phyloP scores from a whole-genome alignment of 2,797 vertebrate genomes.

The Thalassophryne amazonica region DNA sequence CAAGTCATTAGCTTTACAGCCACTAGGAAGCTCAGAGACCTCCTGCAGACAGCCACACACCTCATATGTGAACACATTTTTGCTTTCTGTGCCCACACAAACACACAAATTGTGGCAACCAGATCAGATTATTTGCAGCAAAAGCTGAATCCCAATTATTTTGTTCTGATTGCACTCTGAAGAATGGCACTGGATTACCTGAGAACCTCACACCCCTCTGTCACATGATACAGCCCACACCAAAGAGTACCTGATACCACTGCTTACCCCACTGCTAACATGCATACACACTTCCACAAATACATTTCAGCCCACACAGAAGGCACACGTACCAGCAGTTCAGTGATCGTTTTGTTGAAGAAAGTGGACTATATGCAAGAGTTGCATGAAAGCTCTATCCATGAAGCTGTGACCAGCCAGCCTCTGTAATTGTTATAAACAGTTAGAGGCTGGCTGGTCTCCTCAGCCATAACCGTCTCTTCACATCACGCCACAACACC shows the following conservation, averaged over 20 bases:
- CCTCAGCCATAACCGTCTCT: constrained; percentile 33
- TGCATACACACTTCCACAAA: background rate
- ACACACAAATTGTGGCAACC: too few relatives aligned
- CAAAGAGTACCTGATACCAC: constrained; percentile 39
- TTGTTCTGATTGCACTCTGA: constrained; percentile 31
- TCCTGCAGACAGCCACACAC: background rate
- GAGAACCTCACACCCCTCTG: background rate
- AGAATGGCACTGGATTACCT: constrained; percentile 1
- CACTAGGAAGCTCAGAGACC: constrained; percentile 4
- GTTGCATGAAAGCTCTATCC: too few relatives aligned
- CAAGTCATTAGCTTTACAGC: constrained; percentile 11
- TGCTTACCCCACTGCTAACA: constrained; percentile 17
- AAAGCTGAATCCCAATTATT: too few relatives aligned
- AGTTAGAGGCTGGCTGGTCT: constrained; percentile 51
- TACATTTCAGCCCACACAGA: background rate
- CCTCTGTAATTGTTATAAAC: constrained; percentile 54
- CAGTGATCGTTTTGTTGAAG: too few relatives aligned
- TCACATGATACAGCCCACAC: constrained; percentile 30
- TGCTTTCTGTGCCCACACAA: too few relatives aligned
- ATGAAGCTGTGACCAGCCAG: too few relatives aligned
- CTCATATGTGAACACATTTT: too few relatives aligned
- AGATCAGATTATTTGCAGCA: too few relatives aligned
- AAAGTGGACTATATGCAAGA: too few relatives aligned
- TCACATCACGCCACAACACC: constrained; percentile 45
- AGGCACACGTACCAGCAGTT: too few relatives aligned